Evolutionary conservation across 2,113 vertebrate species (phyloP).

Genomic region (Malurus cyaneus): DNA sequence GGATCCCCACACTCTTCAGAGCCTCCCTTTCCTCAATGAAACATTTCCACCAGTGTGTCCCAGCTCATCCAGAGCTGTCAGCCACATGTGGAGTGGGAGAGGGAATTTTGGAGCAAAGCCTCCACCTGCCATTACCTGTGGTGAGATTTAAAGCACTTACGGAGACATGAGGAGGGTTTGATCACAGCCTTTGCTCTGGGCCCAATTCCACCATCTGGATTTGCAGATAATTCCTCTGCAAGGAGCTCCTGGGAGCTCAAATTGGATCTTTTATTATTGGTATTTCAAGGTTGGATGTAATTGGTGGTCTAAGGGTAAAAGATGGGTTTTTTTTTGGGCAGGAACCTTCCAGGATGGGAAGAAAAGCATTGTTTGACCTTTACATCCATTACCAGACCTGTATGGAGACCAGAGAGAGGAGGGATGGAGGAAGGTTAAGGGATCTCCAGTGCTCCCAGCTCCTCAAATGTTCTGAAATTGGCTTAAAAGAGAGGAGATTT

Average conservation of each 20-base stretch:
- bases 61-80: neutral
- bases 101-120: neutral
- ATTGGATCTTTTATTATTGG: neutral
- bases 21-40: slow-evolving; percentile 15
- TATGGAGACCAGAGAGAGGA: neutral
- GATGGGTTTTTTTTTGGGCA: neutral
- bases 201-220: neutral
- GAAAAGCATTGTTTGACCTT: neutral
- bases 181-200: neutral
- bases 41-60: neutral
- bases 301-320: neutral
- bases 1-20: neutral
- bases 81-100: neutral
- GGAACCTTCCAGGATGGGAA: neutral
- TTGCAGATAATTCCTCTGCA: neutral
- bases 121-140: neutral
- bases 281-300: neutral
- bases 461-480: neutral
- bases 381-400: neutral
- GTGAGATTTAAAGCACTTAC: neutral
- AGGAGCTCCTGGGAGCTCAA: neutral
- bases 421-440: neutral
- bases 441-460: neutral
- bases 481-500: neutral
- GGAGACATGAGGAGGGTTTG: neutral